Conservation (phyloP, 2,797 vertebrate genomes). For the Catharus ustulatus region DNA sequence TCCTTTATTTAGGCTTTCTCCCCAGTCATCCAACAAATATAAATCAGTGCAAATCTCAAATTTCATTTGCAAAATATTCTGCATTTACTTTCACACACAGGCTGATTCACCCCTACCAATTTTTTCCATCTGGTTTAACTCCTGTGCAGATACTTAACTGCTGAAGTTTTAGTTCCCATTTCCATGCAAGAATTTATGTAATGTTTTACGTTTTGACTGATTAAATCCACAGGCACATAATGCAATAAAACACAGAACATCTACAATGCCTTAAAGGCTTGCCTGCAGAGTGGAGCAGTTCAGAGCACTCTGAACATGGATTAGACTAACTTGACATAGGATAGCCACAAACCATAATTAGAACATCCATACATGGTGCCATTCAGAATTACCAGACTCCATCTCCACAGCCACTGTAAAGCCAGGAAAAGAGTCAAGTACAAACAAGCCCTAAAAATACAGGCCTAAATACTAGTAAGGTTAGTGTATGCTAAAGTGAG, state of each 20-base stretch:
- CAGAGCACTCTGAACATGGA: neutral
- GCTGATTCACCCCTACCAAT: accelerated
- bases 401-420: neutral
- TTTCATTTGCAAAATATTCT: neutral
- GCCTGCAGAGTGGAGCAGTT: neutral
- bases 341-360: neutral
- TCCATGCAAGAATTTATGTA: accelerated
- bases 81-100: neutral
- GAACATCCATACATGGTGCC: neutral
- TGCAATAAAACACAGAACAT: neutral
- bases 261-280: neutral
- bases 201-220: neutral
- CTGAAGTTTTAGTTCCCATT: neutral
- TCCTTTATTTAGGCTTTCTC: neutral
- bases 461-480: neutral
- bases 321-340: neutral
- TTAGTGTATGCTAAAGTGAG: neutral
- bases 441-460: neutral
- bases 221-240: neutral
- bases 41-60: neutral
- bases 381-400: neutral
- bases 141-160: neutral
- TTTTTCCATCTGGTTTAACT: neutral
- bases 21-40: neutral
- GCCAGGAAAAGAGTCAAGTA: neutral